Percentiles rank a stretch among this genome's conserved stretches.
These are phyloP conservation scores for Atta cephalotes DNA, from an alignment of 1,140 invertebrate species.

Conservation along the genomic window DNA sequence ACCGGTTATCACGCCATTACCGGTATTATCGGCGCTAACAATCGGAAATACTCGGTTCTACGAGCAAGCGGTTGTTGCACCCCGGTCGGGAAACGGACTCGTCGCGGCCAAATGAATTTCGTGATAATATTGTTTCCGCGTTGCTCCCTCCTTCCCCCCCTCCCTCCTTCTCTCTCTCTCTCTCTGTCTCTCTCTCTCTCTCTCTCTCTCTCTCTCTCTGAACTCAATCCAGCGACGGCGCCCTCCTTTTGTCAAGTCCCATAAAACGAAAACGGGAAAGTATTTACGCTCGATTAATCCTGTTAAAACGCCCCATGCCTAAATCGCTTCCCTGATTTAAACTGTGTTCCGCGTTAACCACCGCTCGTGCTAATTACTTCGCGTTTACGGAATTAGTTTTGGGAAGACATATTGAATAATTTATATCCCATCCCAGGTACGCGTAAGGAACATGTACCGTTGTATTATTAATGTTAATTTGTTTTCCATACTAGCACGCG, in stretches of 20 bases:
- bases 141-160: too few relatives aligned
- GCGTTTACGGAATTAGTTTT: constrained; percentile 41
- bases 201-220: background rate
- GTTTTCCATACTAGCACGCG: background rate
- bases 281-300: constrained; percentile 46
- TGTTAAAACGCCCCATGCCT: background rate
- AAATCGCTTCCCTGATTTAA: constrained; percentile 7
- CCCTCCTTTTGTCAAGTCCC: background rate
- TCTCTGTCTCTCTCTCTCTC: background rate
- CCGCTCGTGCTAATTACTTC: constrained; percentile 18
- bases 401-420: constrained; percentile 30
- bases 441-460: background rate
- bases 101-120: constrained; percentile 65
- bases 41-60: constrained; percentile 64
- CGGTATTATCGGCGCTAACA: constrained; percentile 63
- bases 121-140: constrained; percentile 66
- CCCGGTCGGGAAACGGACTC: constrained; percentile 41
- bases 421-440: background rate
- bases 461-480: constrained; percentile 48
- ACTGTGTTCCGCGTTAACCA: background rate
- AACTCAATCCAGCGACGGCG: background rate
- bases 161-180: background rate
- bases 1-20: constrained; percentile 29
- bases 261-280: constrained; percentile 42
- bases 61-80: constrained; percentile 58